These are phyloP conservation scores for Folsomia candida DNA, from an alignment of 2,888 invertebrate species.

Conservation along the genomic window DNA sequence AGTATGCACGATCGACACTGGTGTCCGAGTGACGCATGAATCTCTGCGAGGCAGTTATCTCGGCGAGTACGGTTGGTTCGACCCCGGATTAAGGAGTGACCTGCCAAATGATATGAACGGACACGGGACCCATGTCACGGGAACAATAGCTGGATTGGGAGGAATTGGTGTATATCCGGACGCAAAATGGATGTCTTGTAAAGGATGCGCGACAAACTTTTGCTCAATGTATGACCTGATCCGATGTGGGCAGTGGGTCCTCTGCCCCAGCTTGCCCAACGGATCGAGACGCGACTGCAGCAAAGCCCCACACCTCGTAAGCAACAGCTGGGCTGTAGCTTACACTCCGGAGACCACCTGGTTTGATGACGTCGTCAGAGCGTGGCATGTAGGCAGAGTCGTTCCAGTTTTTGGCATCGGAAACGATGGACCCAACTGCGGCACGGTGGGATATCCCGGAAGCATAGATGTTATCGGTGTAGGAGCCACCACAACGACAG, in stretches of 20 bases:
- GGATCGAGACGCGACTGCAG: constrained; percentile 27
- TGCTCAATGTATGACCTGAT: constrained; percentile 14
- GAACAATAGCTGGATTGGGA: constrained; percentile 7
- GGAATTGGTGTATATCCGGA: constrained; percentile 21
- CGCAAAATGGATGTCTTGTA: constrained; percentile 5
- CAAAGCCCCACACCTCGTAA: constrained; percentile 36
- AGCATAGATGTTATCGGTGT: constrained; percentile 23
- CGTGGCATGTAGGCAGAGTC: background rate
- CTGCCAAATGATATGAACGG: constrained; percentile 3
- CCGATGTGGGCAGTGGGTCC: constrained; percentile 32
- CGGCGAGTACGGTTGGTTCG: constrained; percentile 21
- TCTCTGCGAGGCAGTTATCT: constrained; percentile 11
- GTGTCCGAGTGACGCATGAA: background rate
- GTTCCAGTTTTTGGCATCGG: background rate
- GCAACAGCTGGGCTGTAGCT: background rate
- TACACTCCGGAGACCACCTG: background rate
- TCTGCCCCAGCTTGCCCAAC: constrained; percentile 33
- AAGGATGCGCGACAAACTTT: constrained; percentile 19
- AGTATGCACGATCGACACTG: constrained; percentile 3
- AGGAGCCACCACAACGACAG: constrained; percentile 6
- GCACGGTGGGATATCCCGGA: constrained; percentile 15
- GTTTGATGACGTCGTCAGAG: background rate
- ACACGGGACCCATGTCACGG: constrained; percentile 25
- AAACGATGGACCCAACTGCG: constrained; percentile 13
- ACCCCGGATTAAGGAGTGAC: constrained; percentile 13